These are phyloP conservation scores for Darevskia nairensis DNA, from an alignment of 2,797 vertebrate species.

Conservation along the genomic window DNA sequence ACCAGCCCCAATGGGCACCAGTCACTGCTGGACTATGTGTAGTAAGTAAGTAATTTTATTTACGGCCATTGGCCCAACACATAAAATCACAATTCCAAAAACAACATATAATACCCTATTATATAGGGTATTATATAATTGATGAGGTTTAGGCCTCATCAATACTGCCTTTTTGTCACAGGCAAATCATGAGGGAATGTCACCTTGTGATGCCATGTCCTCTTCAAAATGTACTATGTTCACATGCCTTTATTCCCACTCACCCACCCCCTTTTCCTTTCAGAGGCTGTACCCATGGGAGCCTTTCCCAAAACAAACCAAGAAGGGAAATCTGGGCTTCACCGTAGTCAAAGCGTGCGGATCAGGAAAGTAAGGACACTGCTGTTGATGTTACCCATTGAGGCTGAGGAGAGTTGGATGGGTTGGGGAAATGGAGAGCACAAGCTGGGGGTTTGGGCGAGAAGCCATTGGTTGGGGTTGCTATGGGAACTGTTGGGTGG, in stretches of 20 bases:
- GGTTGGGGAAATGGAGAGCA: background rate
- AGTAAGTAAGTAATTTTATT: no score
- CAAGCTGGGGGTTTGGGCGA: background rate
- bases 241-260: no score
- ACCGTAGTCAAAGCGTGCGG: background rate
- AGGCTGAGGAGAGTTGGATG: no score
- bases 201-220: background rate
- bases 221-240: background rate
- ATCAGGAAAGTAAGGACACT: background rate
- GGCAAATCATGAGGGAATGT: background rate
- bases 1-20: no score
- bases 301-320: background rate
- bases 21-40: no score
- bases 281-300: conserved; percentile 6
- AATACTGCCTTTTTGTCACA: background rate
- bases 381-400: background rate
- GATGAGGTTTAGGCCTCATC: background rate
- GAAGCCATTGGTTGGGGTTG: background rate
- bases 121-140: no score
- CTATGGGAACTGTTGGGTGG: background rate
- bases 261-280: background rate
- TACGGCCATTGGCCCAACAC: no score
- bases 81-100: no score
- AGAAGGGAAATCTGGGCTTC: background rate
- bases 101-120: no score